Evolutionary conservation across 2,113 vertebrate species (phyloP).

Genomic region (Crotalus tigris): DNA sequence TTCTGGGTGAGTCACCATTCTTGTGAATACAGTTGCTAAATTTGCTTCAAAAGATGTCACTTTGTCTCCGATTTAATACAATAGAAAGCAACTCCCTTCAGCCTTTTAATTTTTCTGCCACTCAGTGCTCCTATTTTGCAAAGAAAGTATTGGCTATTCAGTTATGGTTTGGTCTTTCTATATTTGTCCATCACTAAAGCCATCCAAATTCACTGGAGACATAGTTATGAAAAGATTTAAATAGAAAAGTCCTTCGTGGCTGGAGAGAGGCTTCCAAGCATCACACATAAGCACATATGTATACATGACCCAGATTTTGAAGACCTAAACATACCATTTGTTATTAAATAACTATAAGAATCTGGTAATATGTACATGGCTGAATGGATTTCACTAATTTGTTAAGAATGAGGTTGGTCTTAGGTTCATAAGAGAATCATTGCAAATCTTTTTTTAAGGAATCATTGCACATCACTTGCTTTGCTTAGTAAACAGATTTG

Average conservation of each 20-base stretch:
- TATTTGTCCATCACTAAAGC: neutral
- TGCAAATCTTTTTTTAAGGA: neutral
- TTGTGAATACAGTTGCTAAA: neutral
- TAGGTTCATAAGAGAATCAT: neutral
- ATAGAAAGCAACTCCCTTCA: neutral
- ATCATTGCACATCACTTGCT: neutral
- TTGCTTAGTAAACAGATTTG: neutral
- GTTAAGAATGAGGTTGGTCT: neutral
- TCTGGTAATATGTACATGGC: neutral
- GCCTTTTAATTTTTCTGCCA: neutral
- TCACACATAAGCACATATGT: neutral
- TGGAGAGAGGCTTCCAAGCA: neutral
- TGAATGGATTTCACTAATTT: neutral
- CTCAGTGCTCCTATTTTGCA: neutral
- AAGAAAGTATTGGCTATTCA: neutral
- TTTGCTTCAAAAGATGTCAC: neutral
- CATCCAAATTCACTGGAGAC: neutral
- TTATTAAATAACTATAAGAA: neutral
- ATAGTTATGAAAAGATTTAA: neutral
- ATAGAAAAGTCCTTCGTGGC: neutral
- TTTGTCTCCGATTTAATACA: neutral
- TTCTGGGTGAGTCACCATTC: neutral
- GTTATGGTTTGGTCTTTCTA: neutral
- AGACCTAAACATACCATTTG: neutral
- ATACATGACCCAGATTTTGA: neutral